A percentile compares a stretch with the other conserved stretches of the same genome.
Evolutionary conservation across 2,113 vertebrate species (phyloP).

Genomic region (Aviceda subcristata): DNA sequence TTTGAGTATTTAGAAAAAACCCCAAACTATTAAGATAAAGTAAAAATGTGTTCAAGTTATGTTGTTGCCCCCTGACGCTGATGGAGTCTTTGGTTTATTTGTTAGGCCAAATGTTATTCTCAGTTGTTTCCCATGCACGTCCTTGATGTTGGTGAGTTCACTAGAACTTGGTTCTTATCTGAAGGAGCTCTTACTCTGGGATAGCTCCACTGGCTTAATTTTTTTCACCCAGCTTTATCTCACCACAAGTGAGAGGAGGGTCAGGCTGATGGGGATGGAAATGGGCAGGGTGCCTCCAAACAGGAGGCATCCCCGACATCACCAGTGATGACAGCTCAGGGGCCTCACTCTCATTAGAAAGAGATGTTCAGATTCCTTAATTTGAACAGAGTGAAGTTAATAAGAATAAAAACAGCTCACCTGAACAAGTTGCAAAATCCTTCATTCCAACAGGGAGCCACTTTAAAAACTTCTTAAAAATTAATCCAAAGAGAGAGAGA

Average conservation of each 20-base stretch:
- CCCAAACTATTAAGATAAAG: not conserved
- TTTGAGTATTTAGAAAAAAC: not conserved
- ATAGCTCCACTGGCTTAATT: not conserved
- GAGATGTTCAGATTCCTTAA: not conserved
- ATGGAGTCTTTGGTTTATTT: not conserved
- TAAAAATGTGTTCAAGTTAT: not conserved
- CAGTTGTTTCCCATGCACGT: not conserved
- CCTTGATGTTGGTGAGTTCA: not conserved
- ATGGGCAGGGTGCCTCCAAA: not conserved
- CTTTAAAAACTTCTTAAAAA: not conserved
- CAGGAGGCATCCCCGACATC: fast-evolving
- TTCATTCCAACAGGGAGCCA: not conserved
- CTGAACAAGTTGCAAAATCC: not conserved
- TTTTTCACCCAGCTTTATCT: not conserved
- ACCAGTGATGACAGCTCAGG: not conserved
- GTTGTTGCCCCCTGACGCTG: not conserved
- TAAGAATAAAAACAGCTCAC: not conserved
- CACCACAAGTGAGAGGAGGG: fast-evolving
- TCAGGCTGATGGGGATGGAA: not conserved
- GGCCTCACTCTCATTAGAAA: not conserved
- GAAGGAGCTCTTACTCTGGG: not conserved
- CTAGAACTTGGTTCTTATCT: not conserved
- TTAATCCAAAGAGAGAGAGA: not conserved
- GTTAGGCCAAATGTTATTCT: not conserved
- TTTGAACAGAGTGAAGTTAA: not conserved